Evolutionary conservation across 2,797 vertebrate genomes (phyloP), one percentile per base, ranked within the genome.

Genomic region (Poecile montanus): DNA sequence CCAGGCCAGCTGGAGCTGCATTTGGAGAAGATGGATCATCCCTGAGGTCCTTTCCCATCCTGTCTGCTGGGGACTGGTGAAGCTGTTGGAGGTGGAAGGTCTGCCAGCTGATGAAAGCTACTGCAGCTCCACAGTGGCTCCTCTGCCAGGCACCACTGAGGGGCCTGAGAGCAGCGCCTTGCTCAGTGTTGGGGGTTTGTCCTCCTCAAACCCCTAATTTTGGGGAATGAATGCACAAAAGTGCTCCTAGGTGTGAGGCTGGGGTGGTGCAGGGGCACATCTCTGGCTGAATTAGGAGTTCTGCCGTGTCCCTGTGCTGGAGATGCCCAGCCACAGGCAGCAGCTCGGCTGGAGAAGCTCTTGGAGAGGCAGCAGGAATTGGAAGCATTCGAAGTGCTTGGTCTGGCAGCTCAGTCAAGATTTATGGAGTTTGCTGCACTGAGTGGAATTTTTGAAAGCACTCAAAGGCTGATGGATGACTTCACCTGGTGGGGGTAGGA

Each of bases 281-380:
- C 18, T 44, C 32, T 70, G 22, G 26, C 70, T 45, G 76, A 8
- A 8, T 15, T 20, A 30, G 30, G 36, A 34, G 13, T 18, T 25
- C 7, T 63, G 66, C 66, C 13, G 3, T 0, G 1, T 83, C 70
- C 27, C 23, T 0, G 1, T 80, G 84, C 53, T 4, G 6, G 9
- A 14, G 85, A 74, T 71, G 34, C 47, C 36, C 54, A 51, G 63
- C 42, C n/a, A 34, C 0, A 6, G 27, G 58, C 30, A n/a, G 10
- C 21, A 15, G 14, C 9, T 66, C 50, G 0, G 6, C 79, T 62
- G 26, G 34, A 91, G 48, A 22, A 34, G 13, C 25, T 44, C 14
- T 40, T 0, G 0, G 23, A 58, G 60, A 50, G 42, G 53, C 5
- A 3, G 47, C 32, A 91, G 66, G 85, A 76, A 88, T 19, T 62